Percentiles rank a stretch among this genome's conserved stretches.
Evolutionary conservation across 64 coral and sea anemone genomes (phyloP).

Genomic region (Porites lutea): DNA sequence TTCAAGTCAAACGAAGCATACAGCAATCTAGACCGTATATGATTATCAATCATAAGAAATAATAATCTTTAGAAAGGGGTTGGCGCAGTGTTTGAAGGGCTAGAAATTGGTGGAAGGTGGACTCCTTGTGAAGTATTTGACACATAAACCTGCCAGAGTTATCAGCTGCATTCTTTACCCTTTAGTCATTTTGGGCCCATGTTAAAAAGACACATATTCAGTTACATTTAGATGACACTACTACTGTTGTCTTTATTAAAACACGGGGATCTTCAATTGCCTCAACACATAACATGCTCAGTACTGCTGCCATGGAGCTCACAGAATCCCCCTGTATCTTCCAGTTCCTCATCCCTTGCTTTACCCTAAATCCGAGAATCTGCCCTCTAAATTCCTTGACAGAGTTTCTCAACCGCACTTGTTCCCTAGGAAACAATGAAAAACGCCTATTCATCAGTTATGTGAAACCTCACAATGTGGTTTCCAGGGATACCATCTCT

Average conservation of each 20-base stretch:
- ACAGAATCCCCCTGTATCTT: too few species aligned
- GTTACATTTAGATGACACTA: slow-evolving; percentile 69
- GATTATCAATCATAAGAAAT: too few species aligned
- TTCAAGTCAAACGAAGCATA: too few species aligned
- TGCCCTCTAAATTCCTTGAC: slow-evolving; percentile 12
- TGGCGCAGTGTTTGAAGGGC: too few species aligned
- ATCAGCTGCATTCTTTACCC: slow-evolving; percentile 50
- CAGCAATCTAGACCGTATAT: too few species aligned
- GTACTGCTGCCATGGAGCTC: too few species aligned
- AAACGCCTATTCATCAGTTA: slow-evolving; percentile 15
- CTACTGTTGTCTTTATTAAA: slow-evolving; percentile 74
- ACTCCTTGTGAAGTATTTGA: slow-evolving; percentile 18
- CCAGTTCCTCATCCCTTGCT: background rate
- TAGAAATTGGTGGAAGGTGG: background rate
- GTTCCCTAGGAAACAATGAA: background rate
- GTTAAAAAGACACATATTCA: slow-evolving; percentile 40
- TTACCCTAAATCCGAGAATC: slow-evolving; percentile 2
- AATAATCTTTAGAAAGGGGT: too few species aligned
- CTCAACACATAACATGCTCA: background rate
- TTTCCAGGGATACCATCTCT: background rate
- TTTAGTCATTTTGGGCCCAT: slow-evolving; percentile 57
- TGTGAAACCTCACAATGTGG: slow-evolving; percentile 31
- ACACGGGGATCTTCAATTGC: slow-evolving; percentile 78
- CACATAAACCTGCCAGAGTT: slow-evolving; percentile 59
- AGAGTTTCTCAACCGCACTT: slow-evolving; percentile 1